Evolutionary conservation across 1,140 invertebrate species (phyloP).

Genomic region (Drosophila sturtevanti): DNA sequence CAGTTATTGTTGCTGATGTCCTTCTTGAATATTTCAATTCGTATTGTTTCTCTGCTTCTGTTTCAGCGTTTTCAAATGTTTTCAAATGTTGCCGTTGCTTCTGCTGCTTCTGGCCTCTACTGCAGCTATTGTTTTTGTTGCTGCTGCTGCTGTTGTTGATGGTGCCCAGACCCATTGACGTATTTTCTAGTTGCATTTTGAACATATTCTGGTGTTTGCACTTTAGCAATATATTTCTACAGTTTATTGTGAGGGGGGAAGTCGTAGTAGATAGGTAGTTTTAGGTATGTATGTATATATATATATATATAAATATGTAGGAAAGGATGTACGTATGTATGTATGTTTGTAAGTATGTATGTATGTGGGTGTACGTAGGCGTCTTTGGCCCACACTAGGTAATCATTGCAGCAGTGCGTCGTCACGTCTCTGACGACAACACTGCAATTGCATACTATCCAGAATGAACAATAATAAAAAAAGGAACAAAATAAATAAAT

Average conservation of each 20-base stretch:
- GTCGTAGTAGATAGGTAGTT: background rate
- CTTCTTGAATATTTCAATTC: slow-evolving; percentile 4
- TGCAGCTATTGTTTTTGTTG: background rate
- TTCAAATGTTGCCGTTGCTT: slow-evolving; percentile 1
- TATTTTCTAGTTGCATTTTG: slow-evolving; percentile 20
- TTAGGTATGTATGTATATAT: background rate
- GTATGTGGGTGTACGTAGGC: background rate
- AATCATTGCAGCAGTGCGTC: slow-evolving; percentile 50
- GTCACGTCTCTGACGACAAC: slow-evolving; percentile 5
- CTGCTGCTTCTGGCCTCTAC: background rate
- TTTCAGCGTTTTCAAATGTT: background rate
- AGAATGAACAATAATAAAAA: background rate
- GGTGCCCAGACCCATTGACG: background rate
- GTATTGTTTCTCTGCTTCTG: slow-evolving; percentile 1
- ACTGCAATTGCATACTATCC: slow-evolving; percentile 5
- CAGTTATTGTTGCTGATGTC: slow-evolving; percentile 11
- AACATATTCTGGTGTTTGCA: slow-evolving; percentile 35
- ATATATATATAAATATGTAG: background rate
- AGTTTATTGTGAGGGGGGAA: background rate
- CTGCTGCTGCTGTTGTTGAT: background rate
- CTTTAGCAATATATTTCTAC: slow-evolving; percentile 7
- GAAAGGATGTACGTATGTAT: slow-evolving; percentile 4
- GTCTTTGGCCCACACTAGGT: slow-evolving; percentile 50
- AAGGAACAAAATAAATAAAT: slow-evolving; percentile 16
- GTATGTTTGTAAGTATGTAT: too few species aligned